Evolutionary conservation across 2,113 vertebrate species (phyloP), one percentile per base, ranked within the genome.

Genomic region (Nettapus auritus): DNA sequence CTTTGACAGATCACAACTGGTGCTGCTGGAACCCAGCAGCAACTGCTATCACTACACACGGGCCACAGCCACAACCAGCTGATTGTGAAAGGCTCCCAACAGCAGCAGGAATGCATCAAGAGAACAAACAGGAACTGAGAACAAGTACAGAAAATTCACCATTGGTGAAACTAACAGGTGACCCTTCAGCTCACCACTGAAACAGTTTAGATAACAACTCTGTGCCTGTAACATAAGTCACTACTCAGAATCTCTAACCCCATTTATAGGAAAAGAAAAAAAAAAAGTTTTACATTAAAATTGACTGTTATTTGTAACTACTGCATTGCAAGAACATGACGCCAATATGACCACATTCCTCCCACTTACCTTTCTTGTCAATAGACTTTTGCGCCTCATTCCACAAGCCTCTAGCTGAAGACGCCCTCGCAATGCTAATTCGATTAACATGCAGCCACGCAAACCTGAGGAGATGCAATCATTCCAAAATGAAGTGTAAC

Each of bases 401-500:
- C 99, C 99, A 94, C 98, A 99, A 36, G 98, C 98, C 92, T 99
- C 99, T 82, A 99, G 97, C 95, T 99, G 98, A 81, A 99, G 98
- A 40, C 99, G 98, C 66, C 99, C 99, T 93, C 99, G 95, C 90
- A 99, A 96, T 17, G 99, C 99, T 97, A 99, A 95, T 95, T 99
- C 99, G 8, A 99, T 99, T 96, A 99, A 97, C 99, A 99, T 99
- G 91, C 99, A 99, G 73, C 99, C 99, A n/a, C 99, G 98, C 92
- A 99, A 92, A 34, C 99, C 99, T 4, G 99, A 99, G 3, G 99
- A 99, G 97, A 99, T 99, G 97, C 99, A 99, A 89, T 99, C 99
- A 44, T 99, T 99, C 99, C 99, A 99, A 98, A 99, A 99, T 0
- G 99, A 99, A 22, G 99, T 99, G 97, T 99, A 99, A 94, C 99